Base-by-base conservation (phyloP, 2,797 vertebrate genomes). In the Sciurus carolinensis region DNA sequence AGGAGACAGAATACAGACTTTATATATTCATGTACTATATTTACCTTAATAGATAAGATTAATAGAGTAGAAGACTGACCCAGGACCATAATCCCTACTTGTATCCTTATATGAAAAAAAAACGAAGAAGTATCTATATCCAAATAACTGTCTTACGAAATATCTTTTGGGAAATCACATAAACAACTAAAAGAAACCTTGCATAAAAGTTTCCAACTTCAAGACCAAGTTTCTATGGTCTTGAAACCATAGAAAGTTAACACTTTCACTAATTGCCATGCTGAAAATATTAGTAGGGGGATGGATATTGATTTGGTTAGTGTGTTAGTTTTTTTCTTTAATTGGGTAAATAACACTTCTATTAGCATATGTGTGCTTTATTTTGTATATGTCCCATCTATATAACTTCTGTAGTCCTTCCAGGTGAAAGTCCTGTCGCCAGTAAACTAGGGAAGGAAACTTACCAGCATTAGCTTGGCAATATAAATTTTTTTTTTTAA, bases 401-500 rank as follows among this genome's bases (percentile, higher is more conserved):
- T 57, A 77, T 12, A 28, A 24, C 69, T 17, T 28, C 18, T 73
- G 30, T 85, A 71, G 57, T 30, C 90, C 24, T 92, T 62, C 36
- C 14, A 64, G 14, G 0, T 67, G 3, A 14, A 79, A 72, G 30
- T 59, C 10, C 3, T 47, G 18, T 94, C 15, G n/a, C 18, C 10
- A 85, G 4, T 11, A 71, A 89, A 6, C 79, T 73, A 22, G n/a
- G 5, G 1, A 80, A 84, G 79, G 9, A 24, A 0, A 1, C n/a
- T 80, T 92, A 84, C 72, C 39, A 76, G 77, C 33, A 57, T 88
- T 87, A 33, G 82, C 28, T 47, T n/a, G 54, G 15, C 14, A 4
- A 90, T 90, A 64, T 47, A 57, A 90, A 71, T n/a, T n/a, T n/a
- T n/a, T n/a, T n/a, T n/a, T 20, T 90, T 59, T 76, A 75, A 69